Evolutionary conservation across 1,140 invertebrate genomes (phyloP).

Genomic region (Potamilus streckersoni): DNA sequence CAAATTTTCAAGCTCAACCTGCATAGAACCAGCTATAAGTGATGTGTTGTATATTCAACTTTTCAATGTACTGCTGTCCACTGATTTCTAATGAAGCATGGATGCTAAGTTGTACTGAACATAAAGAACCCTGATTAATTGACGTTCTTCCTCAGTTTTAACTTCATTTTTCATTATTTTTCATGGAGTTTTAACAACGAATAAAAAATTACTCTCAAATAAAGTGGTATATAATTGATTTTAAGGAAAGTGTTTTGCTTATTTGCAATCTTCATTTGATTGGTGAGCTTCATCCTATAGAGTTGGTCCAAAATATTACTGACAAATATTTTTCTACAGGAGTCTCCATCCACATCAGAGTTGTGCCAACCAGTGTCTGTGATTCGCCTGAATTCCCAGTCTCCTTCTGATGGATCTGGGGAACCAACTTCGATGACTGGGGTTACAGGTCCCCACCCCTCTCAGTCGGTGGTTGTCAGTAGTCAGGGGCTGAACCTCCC

Average conservation of each 20-base stretch:
- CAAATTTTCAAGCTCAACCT: too few species aligned
- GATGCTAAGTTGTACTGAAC: too few species aligned
- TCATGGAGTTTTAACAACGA: neutral
- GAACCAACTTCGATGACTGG: neutral
- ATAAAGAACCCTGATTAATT: too few species aligned
- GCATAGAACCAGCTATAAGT: too few species aligned
- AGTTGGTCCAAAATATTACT: neutral
- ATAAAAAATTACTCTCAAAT: neutral
- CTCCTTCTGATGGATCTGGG: conserved; percentile 15
- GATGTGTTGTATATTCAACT: too few species aligned
- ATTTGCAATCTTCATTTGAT: neutral
- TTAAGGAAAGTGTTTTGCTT: neutral
- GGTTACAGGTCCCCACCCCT: too few species aligned
- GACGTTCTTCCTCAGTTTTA: too few species aligned
- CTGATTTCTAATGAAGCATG: too few species aligned
- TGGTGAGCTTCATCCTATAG: too few species aligned
- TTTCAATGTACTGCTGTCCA: too few species aligned
- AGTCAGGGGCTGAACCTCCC: neutral
- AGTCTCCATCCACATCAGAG: conserved; percentile 8
- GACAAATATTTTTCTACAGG: conserved; percentile 3
- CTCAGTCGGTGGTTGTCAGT: neutral
- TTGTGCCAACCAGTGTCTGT: conserved; percentile 21
- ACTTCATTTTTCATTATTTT: too few species aligned
- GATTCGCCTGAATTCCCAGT: conserved; percentile 22
- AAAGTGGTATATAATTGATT: neutral